These are phyloP conservation scores for Lycia hirtaria DNA, from an alignment of 2,888 invertebrate genomes.

Conservation along the genomic window DNA sequence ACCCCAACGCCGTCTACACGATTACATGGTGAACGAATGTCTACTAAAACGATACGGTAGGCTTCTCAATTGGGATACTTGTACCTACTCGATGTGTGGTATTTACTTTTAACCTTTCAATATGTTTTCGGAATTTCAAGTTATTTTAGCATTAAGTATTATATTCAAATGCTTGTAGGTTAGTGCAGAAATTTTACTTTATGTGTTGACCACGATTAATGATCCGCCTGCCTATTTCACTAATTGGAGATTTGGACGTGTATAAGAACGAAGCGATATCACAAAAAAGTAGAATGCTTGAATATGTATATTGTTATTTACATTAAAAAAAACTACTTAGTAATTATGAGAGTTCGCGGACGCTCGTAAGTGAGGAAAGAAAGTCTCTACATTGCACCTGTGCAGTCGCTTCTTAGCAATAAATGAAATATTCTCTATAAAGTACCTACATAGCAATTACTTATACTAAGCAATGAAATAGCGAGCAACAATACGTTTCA, in stretches of 20 bases:
- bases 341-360: too few relatives aligned
- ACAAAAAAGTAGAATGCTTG: not conserved
- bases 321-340: too few relatives aligned
- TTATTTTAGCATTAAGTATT: not conserved
- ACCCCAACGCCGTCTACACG: constrained; percentile 27
- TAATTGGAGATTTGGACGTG: too few relatives aligned
- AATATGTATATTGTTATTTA: not conserved
- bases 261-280: too few relatives aligned
- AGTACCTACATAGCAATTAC: constrained; percentile 1
- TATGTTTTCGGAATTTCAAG: not conserved
- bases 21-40: constrained; percentile 22
- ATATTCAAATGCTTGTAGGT: not conserved
- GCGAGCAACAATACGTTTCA: constrained; percentile 9
- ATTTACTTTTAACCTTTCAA: not conserved
- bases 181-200: too few relatives aligned
- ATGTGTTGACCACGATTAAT: too few relatives aligned
- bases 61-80: constrained; percentile 8
- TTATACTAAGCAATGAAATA: constrained; percentile 1
- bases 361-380: too few relatives aligned
- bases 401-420: too few relatives aligned
- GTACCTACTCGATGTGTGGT: not conserved
- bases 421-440: too few relatives aligned
- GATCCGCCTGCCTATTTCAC: too few relatives aligned
- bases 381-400: too few relatives aligned
- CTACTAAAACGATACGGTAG: constrained; percentile 15